These are phyloP conservation scores for Coptodon rendalli DNA, from an alignment of 2,113 vertebrate genomes.

Conservation along the genomic window DNA sequence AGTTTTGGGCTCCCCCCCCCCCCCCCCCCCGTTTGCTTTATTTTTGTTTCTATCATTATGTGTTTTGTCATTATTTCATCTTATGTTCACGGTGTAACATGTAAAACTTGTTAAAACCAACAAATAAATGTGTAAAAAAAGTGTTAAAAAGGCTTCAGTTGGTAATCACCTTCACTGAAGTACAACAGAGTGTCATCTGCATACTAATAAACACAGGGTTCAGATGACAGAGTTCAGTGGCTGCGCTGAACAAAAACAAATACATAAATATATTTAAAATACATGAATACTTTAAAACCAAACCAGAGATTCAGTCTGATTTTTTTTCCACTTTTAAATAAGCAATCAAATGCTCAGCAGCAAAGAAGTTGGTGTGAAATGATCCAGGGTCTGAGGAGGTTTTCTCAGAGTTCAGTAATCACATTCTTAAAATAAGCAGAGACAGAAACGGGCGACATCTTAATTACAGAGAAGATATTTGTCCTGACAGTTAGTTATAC, in stretches of 20 bases:
- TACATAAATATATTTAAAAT: not conserved
- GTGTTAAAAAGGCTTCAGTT: not conserved
- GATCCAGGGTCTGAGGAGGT: accelerated
- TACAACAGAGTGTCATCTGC: not conserved
- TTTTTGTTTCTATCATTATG: not conserved
- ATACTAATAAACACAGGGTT: not conserved
- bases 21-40: not conserved
- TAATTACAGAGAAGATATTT: not conserved
- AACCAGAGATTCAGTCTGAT: not conserved
- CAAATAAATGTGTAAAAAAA: too few species aligned
- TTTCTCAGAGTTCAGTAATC: not conserved
- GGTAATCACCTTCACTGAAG: not conserved
- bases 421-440: not conserved
- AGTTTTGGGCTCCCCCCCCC: too few species aligned
- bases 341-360: not conserved
- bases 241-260: not conserved
- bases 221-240: not conserved
- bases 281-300: not conserved
- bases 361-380: not conserved
- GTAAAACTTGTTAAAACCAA: not conserved
- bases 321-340: not conserved
- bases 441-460: not conserved
- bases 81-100: accelerated
- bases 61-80: not conserved
- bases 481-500: not conserved